phyloP scores from a whole-genome alignment of 2,113 vertebrate species.

The Cavia aperea region DNA sequence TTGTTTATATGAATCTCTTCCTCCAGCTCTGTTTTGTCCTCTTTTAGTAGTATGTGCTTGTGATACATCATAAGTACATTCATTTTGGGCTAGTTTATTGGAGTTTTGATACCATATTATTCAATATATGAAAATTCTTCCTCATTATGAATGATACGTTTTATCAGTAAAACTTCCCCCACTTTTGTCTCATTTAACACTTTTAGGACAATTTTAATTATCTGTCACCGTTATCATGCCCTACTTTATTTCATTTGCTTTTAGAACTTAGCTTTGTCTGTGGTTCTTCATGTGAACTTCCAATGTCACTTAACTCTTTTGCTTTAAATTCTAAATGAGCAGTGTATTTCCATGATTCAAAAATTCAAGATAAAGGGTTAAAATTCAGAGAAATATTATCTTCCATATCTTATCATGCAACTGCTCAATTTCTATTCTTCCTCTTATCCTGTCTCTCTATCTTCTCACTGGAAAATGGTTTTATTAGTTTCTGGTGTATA shows the following conservation, averaged over 20 bases:
- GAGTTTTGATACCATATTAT: background rate
- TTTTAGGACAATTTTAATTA: background rate
- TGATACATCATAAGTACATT: background rate
- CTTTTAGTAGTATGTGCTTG: background rate
- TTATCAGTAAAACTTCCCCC: background rate
- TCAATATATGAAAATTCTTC: constrained; percentile 9
- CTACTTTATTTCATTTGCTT: constrained; percentile 12
- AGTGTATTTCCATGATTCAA: constrained; percentile 1
- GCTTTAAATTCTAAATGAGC: background rate
- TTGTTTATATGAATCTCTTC: background rate
- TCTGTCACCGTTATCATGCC: background rate
- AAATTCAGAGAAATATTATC: background rate
- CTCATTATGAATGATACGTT: background rate
- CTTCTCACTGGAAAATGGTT: background rate
- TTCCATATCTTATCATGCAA: background rate
- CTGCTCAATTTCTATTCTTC: background rate
- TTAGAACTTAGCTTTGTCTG: constrained; percentile 30
- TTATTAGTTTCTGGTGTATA: constrained; percentile 1
- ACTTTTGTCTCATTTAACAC: background rate
- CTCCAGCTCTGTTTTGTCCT: background rate
- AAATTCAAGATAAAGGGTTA: background rate
- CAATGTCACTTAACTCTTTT: background rate
- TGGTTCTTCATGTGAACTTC: background rate
- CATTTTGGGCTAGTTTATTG: background rate
- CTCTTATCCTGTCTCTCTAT: background rate